Evolutionary conservation across 2,888 invertebrate genomes (phyloP), one percentile per base, ranked within the genome.

Genomic region (Aporophyla lueneburgensis): DNA sequence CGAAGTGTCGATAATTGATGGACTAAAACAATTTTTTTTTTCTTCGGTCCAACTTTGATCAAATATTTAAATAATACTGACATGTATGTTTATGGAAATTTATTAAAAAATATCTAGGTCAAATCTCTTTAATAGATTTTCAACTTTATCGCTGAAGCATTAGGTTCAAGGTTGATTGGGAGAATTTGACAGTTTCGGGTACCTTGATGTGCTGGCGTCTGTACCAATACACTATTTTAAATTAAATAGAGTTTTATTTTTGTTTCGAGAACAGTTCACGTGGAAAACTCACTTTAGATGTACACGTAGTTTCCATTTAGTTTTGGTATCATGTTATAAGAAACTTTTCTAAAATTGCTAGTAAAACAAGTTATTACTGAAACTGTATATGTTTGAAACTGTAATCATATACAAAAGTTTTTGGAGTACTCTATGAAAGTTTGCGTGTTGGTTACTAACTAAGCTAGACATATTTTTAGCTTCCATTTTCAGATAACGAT

Each of bases 351-450:
- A 24, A 54, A 46, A 56, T 46, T 53, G 46, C 61, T n/a, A 54
- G 27, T 54, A 54, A 54, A 54, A 53, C 65, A 33, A 43, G 27
- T 43, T 43, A 53, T 59, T 43, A n/a, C 56, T 33, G 27, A n/a
- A 65, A n/a, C 51, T 53, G 51, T 53, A 59, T 40, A n/a, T 46
- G 66, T 53, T 76, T 46, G 27, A 54, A 74, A 54, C 49, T 49
- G 9, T 51, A n/a, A 62, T 74, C 9, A 16, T 24, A 56, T 14
- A 51, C 12, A 58, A 71, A 61, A 63, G 40, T 43, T 75, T 75
- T 73, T 49, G 5, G 46, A 40, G 54, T 21, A 49, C 33, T 73
- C 24, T 5, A 62, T 24, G 54, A 73, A 40, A 73, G 46, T 73
- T 62, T 24, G 33, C 10, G 33, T 62, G 72, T 49, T 71, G 16